These are phyloP conservation scores for Nothoprocta perdicaria DNA, from an alignment of 2,113 vertebrate genomes.

Conservation along the genomic window DNA sequence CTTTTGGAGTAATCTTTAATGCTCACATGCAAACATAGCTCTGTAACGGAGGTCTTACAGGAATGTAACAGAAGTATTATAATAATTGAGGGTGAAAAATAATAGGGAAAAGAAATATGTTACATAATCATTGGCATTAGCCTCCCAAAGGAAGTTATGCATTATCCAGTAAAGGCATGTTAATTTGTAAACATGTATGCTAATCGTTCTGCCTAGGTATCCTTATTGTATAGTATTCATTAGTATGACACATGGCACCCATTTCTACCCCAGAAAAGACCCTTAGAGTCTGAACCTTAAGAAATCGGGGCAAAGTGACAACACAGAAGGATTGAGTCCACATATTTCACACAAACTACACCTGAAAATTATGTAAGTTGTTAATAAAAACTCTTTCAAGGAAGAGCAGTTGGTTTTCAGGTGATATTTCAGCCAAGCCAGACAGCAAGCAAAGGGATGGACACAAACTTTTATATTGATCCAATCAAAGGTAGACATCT, in stretches of 20 bases:
- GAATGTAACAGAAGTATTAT: not conserved
- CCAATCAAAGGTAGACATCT: not conserved
- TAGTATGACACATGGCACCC: not conserved
- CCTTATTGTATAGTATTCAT: not conserved
- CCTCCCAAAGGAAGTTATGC: not conserved
- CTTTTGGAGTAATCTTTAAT: slow-evolving; percentile 35
- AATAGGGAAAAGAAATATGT: not conserved
- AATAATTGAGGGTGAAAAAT: slow-evolving; percentile 27
- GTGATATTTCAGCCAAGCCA: not conserved
- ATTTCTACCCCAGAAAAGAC: slow-evolving; percentile 9
- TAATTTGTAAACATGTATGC: slow-evolving; percentile 15
- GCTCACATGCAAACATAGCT: slow-evolving; percentile 20
- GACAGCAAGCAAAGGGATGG: not conserved
- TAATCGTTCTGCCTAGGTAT: not conserved
- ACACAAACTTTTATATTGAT: not conserved
- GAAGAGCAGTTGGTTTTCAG: slow-evolving; percentile 1
- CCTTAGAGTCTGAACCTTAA: not conserved
- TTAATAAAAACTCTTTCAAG: not conserved
- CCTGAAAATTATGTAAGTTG: not conserved
- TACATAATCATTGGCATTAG: not conserved
- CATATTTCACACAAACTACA: not conserved
- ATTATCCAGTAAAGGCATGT: not conserved
- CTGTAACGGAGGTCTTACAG: slow-evolving; percentile 17
- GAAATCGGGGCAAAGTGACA: not conserved
- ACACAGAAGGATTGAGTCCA: not conserved